Evolutionary conservation across 2,888 invertebrate genomes (phyloP).

Genomic region (Clitarchus hookeri): DNA sequence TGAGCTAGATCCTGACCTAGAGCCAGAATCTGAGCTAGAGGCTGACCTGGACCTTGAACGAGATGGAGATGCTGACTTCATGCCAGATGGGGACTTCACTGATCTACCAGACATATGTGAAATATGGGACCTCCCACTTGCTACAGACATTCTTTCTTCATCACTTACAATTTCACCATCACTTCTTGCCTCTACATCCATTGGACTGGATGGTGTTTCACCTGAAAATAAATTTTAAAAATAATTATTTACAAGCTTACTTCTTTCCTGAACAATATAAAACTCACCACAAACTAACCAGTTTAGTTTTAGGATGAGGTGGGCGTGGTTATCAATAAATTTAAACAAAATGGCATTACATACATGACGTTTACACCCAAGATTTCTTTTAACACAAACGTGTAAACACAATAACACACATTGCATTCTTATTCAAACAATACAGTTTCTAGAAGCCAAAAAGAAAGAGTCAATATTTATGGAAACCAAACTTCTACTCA

Average conservation of each 20-base stretch:
- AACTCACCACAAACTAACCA: neutral
- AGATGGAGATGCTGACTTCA: neutral
- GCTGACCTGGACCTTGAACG: neutral
- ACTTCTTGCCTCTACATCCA: constrained; percentile 26
- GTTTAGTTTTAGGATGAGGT: neutral
- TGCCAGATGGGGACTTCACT: neutral
- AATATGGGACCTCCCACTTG: neutral
- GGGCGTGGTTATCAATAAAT: too few relatives aligned
- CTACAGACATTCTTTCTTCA: constrained; percentile 27
- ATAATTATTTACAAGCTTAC: neutral
- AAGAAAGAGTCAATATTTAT: too few relatives aligned
- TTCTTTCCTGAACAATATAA: neutral
- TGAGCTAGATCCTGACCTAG: constrained; percentile 2
- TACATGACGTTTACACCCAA: too few relatives aligned
- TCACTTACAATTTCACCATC: constrained; percentile 30
- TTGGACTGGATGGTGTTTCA: constrained; percentile 33
- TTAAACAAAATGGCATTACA: too few relatives aligned
- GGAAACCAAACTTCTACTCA: too few relatives aligned
- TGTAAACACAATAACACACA: too few relatives aligned
- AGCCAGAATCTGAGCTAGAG: constrained; percentile 26
- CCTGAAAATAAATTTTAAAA: constrained; percentile 27
- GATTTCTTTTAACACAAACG: too few relatives aligned
- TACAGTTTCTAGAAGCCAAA: too few relatives aligned
- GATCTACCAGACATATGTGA: constrained; percentile 28
- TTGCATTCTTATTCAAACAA: too few relatives aligned